Evolutionary conservation across 2,113 vertebrate species (phyloP).

Genomic region (Calonectris borealis): DNA sequence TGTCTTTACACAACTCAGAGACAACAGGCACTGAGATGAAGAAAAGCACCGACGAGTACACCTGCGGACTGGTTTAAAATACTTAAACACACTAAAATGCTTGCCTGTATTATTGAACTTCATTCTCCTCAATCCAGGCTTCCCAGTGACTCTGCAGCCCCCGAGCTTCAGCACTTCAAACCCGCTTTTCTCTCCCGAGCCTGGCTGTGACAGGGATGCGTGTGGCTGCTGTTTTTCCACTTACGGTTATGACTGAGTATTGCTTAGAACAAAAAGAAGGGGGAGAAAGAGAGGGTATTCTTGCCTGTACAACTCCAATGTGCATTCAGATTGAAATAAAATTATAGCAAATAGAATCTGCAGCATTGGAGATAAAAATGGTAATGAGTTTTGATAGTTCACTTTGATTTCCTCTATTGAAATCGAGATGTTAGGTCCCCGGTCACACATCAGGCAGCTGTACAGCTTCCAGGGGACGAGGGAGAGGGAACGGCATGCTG

Average conservation of each 20-base stretch:
- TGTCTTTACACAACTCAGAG: background rate
- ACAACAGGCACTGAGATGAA: background rate
- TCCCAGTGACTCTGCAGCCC: background rate
- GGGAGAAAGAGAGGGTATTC: background rate
- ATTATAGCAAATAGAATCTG: background rate
- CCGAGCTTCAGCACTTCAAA: fast-evolving
- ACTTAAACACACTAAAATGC: fast-evolving
- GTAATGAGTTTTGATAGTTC: slow-evolving; percentile 59
- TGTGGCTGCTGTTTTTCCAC: background rate
- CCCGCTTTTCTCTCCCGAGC: background rate
- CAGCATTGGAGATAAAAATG: slow-evolving; percentile 56
- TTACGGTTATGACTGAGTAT: background rate
- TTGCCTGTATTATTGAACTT: background rate
- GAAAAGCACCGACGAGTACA: background rate
- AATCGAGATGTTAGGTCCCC: background rate
- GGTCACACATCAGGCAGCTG: background rate
- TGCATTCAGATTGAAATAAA: slow-evolving; percentile 24
- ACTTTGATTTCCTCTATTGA: slow-evolving; percentile 10
- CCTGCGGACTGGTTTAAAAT: background rate
- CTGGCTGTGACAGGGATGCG: background rate
- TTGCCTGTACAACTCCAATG: background rate
- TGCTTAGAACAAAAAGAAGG: background rate
- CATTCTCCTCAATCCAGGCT: background rate
- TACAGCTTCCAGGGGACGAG: background rate
- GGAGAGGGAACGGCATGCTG: background rate